Conservation (phyloP, 2,797 vertebrate genomes). For the Borostomias antarcticus region DNA sequence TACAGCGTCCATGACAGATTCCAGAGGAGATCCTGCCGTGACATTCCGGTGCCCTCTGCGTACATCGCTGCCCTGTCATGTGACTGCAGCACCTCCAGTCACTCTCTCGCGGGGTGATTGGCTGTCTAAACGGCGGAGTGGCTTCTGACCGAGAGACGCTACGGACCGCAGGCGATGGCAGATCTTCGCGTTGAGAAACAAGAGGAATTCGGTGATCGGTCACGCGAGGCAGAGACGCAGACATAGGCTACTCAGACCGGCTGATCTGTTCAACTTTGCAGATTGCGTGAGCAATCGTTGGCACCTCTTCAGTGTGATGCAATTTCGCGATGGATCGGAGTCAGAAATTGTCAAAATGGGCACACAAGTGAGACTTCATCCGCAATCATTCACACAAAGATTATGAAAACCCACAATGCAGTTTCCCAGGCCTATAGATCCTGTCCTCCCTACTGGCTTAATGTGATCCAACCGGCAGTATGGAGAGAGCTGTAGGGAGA, state of each 20-base stretch:
- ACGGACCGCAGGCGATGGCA: neutral
- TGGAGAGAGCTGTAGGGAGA: neutral
- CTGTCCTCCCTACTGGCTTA: too few relatives aligned
- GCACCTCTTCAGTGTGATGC: neutral
- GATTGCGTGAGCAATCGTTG: neutral
- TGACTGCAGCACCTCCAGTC: neutral
- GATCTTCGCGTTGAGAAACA: slow-evolving; percentile 7
- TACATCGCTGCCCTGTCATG: neutral
- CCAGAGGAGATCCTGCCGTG: neutral
- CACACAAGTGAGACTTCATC: neutral
- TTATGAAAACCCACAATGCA: too few relatives aligned
- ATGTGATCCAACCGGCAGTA: neutral
- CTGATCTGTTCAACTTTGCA: neutral
- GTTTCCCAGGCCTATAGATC: too few relatives aligned
- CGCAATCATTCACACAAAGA: too few relatives aligned
- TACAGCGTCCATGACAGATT: neutral
- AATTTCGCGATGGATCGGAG: neutral
- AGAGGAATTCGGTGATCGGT: neutral
- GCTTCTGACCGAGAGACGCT: neutral
- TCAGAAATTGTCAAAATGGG: neutral
- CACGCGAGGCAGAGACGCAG: too few relatives aligned
- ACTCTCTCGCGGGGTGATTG: neutral
- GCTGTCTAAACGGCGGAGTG: neutral
- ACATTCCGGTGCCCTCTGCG: neutral
- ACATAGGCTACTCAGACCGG: neutral